phyloP scores from a whole-genome alignment of 2,888 invertebrate species.

The Phyllotreta striolata region DNA sequence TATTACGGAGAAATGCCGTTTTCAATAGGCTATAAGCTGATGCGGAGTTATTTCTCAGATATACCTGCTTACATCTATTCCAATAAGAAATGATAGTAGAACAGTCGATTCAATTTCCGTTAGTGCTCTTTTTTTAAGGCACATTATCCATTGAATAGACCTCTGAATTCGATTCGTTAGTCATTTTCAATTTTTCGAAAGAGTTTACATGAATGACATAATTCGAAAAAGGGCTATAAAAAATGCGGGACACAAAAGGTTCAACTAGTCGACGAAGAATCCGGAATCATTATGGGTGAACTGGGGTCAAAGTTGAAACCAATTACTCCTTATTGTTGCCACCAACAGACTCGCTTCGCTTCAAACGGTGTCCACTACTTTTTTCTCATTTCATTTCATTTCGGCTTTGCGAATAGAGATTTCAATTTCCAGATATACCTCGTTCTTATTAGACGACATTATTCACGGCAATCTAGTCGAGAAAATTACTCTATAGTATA shows the following conservation, averaged over 20 bases:
- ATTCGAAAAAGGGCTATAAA: constrained; percentile 34
- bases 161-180: no score
- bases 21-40: no score
- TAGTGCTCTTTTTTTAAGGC: no score
- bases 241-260: constrained; percentile 44
- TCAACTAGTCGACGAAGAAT: constrained; percentile 41
- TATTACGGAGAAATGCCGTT: neutral
- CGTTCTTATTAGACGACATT: constrained; percentile 38
- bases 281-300: constrained; percentile 55
- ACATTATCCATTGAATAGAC: no score
- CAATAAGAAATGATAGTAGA: no score
- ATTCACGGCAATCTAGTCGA: constrained; percentile 31
- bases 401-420: constrained; percentile 53
- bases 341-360: constrained; percentile 57
- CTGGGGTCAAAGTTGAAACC: constrained; percentile 60
- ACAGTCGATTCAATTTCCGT: no score
- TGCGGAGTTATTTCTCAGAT: no score
- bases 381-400: constrained; percentile 31
- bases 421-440: constrained; percentile 55
- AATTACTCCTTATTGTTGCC: constrained; percentile 62
- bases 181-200: constrained; percentile 4
- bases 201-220: constrained; percentile 33
- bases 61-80: neutral
- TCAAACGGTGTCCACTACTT: constrained; percentile 49
- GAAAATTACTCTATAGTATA: no score